Evolutionary conservation across 2,113 vertebrate genomes (phyloP), one percentile per base, ranked within the genome.

Genomic region (pig (Sus scrofa)): DNA sequence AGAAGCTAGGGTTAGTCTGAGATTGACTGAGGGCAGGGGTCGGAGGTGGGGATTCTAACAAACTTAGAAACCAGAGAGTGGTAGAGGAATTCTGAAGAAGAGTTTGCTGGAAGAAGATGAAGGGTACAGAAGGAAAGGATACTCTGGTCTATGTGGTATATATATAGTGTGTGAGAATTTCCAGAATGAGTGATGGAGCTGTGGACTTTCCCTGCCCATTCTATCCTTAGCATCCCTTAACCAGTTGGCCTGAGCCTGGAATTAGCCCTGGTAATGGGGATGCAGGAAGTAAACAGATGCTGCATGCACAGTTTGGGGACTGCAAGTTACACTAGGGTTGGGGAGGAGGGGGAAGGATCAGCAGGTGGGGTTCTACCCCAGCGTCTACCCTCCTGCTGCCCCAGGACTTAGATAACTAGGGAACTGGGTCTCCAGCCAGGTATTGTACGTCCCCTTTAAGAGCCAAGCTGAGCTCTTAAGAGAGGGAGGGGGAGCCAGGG

Each of bases 381-480:
- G 20, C 84, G 63, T 92, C 67, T 22, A 39, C 58, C 84, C 60
- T 62, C 44, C 2, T 79, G 62, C 62, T 50, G 68, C 83, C 73
- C 27, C 63, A 26, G 52, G 70, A 86, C 88, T 91, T 87, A 91
- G 86, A 37, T 91, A 93, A 77, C 83, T 91, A 83, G 87, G 96
- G 96, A 95, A 95, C 54, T 86, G 79, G 96, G 70, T 96, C 81
- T 98, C 74, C 22, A 44, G 95, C 96, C 98, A 97, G 97, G 98
- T 97, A 93, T 87, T 92, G 97, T 97, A 94, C 97, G 95, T 96
- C 98, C 95, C 98, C 98, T 98, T 98, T 98, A 98, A 98, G 97
- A 96, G 95, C 89, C 96, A 95, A 95, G 74, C 97, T 50, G 95
- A 74, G 93, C 93, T 96, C 90, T 94, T 95, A 94, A 92, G 95